Conservation (phyloP, 2,113 vertebrate genomes). For the Trematomus loennbergii region DNA sequence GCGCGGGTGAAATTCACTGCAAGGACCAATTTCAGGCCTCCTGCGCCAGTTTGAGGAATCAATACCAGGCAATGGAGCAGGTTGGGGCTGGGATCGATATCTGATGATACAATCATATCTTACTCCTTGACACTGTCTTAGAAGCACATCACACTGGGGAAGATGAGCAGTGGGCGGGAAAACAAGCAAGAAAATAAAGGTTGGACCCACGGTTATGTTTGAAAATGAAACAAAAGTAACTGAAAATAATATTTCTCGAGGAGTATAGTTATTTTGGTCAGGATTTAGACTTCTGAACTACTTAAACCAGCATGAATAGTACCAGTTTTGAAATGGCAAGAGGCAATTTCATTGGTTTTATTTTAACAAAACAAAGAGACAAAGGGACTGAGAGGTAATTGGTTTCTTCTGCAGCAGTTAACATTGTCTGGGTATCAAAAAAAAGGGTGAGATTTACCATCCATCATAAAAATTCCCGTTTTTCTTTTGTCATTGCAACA, state of each 20-base stretch:
- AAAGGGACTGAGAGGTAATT: slow-evolving; percentile 17
- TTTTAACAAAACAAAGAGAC: slow-evolving; percentile 22
- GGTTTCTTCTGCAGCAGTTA: slow-evolving; percentile 25
- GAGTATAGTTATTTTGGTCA: background rate
- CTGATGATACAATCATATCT: slow-evolving; percentile 82
- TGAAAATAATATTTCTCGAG: background rate
- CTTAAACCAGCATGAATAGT: background rate
- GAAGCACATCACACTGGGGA: slow-evolving; percentile 32
- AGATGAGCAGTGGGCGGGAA: slow-evolving; percentile 42
- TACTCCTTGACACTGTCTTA: slow-evolving; percentile 71
- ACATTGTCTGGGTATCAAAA: slow-evolving; percentile 24
- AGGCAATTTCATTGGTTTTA: slow-evolving; percentile 3
- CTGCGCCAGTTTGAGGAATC: slow-evolving; percentile 68
- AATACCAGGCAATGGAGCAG: slow-evolving; percentile 69
- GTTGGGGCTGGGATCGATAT: slow-evolving; percentile 68
- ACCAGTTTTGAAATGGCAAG: background rate
- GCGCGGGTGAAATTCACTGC: slow-evolving; percentile 57
- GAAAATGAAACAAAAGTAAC: slow-evolving; percentile 36
- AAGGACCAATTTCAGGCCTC: slow-evolving; percentile 74
- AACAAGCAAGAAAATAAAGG: slow-evolving; percentile 51
- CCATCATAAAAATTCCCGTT: background rate
- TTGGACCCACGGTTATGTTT: slow-evolving; percentile 24
- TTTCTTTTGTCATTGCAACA: slow-evolving; percentile 19
- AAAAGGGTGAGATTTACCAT: background rate
- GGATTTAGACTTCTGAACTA: background rate